These are phyloP conservation scores for Volucella zonaria DNA, from an alignment of 2,888 invertebrate species.

Conservation along the genomic window DNA sequence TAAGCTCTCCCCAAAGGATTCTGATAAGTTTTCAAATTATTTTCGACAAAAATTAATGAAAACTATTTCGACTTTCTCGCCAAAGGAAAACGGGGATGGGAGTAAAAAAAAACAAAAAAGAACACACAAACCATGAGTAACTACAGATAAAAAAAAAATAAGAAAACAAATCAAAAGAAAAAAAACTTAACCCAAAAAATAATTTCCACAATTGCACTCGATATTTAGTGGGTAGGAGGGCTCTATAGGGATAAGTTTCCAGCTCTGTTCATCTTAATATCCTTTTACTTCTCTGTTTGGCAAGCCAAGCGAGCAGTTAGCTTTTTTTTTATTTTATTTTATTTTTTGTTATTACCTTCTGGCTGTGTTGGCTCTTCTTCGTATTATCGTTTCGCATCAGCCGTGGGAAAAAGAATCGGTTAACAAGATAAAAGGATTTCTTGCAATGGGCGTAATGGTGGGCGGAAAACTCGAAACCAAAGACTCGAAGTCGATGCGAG, in stretches of 20 bases:
- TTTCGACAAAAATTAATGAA: no score
- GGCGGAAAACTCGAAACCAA: background rate
- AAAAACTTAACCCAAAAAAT: slow-evolving; percentile 32
- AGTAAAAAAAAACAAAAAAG: no score
- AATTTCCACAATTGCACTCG: slow-evolving; percentile 43
- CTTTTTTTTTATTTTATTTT: background rate
- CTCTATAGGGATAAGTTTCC: slow-evolving; percentile 29
- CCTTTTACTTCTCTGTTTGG: slow-evolving; percentile 4
- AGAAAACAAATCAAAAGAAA: no score
- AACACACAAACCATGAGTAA: no score
- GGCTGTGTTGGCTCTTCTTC: slow-evolving; percentile 18
- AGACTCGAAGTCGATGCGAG: no score
- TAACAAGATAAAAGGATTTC: slow-evolving; percentile 63
- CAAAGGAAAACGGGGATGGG: no score
- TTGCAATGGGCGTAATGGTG: slow-evolving; percentile 1
- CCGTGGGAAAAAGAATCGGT: slow-evolving; percentile 39
- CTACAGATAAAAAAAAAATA: no score
- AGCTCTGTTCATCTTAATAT: slow-evolving; percentile 52
- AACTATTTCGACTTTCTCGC: no score
- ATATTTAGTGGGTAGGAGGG: slow-evolving; percentile 23
- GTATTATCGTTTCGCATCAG: slow-evolving; percentile 59
- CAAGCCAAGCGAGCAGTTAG: slow-evolving; percentile 20
- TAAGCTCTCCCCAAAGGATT: no score
- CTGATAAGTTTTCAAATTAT: no score
- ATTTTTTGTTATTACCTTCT: slow-evolving; percentile 54